phyloP scores from a whole-genome alignment of 2,797 vertebrate species.

The Catamblyrhynchus diadema region DNA sequence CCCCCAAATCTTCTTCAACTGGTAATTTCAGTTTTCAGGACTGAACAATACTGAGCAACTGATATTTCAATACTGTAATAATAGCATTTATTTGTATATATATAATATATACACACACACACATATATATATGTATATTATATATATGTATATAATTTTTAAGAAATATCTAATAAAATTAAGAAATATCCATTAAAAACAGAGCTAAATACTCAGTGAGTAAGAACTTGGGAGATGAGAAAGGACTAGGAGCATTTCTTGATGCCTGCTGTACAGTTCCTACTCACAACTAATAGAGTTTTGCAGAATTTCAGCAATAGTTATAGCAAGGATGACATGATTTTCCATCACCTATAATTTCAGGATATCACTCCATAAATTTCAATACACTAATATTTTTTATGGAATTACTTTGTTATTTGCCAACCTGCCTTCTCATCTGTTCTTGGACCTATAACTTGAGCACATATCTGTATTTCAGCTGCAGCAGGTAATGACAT shows the following conservation, averaged over 20 bases:
- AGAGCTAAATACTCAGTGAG: not conserved
- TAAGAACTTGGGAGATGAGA: not conserved
- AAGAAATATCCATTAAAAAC: not conserved
- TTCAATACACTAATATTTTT: not conserved
- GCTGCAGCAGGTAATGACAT: not conserved
- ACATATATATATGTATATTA: too few relatives aligned
- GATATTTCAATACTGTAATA: not conserved
- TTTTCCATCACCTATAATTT: not conserved
- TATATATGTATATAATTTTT: not conserved
- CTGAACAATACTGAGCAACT: not conserved
- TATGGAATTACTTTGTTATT: not conserved
- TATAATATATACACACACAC: not conserved
- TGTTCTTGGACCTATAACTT: not conserved
- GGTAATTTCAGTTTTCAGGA: not conserved
- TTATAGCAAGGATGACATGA: not conserved
- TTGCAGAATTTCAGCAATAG: not conserved
- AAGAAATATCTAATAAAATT: not conserved
- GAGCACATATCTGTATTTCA: not conserved
- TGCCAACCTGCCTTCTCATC: not conserved
- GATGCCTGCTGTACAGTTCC: not conserved
- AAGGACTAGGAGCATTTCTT: not conserved
- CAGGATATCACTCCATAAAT: not conserved
- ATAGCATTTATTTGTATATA: too few relatives aligned
- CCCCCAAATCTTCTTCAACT: not conserved
- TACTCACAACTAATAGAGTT: not conserved